A percentile compares a stretch with the other conserved stretches of the same genome.
Evolutionary conservation across 2,888 invertebrate species (phyloP).

Genomic region (Amitus sp.): DNA sequence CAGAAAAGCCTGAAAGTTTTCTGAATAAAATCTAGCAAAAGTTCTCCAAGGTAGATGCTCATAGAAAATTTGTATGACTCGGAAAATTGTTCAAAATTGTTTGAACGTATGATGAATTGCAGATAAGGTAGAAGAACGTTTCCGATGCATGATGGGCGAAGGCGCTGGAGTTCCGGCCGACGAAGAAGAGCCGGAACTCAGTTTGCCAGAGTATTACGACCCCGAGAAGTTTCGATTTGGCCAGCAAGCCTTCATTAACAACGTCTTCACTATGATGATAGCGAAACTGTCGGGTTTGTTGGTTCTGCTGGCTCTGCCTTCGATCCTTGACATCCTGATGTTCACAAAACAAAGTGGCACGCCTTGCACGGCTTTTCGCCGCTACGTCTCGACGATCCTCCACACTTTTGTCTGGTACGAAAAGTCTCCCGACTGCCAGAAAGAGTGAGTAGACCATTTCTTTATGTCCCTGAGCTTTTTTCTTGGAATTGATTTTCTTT

Average conservation of each 20-base stretch:
- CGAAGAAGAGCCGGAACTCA: conserved; percentile 56
- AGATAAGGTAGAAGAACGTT: conserved; percentile 48
- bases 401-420: conserved; percentile 85
- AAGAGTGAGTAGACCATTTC: conserved; percentile 53
- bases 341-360: conserved; percentile 78
- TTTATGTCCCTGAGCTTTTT: too few species aligned
- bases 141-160: conserved; percentile 50
- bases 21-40: too few species aligned
- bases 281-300: conserved; percentile 82
- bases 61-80: too few species aligned
- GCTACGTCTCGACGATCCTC: conserved; percentile 82
- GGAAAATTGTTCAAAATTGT: too few species aligned
- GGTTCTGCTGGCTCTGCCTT: conserved; percentile 78
- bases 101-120: conserved; percentile 8
- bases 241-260: conserved; percentile 76
- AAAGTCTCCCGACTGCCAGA: conserved; percentile 65
- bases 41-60: too few species aligned
- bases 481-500: too few species aligned
- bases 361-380: conserved; percentile 73
- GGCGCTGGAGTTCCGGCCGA: conserved; percentile 49
- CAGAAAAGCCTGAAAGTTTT: too few species aligned
- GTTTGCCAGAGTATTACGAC: conserved; percentile 76
- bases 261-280: conserved; percentile 76
- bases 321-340: conserved; percentile 77
- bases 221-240: conserved; percentile 74